A percentile compares a stretch with the other conserved stretches of the same genome.
Evolutionary conservation across 23 tunicate genomes (phyloP).

Genomic region (Halocynthia aurantium): DNA sequence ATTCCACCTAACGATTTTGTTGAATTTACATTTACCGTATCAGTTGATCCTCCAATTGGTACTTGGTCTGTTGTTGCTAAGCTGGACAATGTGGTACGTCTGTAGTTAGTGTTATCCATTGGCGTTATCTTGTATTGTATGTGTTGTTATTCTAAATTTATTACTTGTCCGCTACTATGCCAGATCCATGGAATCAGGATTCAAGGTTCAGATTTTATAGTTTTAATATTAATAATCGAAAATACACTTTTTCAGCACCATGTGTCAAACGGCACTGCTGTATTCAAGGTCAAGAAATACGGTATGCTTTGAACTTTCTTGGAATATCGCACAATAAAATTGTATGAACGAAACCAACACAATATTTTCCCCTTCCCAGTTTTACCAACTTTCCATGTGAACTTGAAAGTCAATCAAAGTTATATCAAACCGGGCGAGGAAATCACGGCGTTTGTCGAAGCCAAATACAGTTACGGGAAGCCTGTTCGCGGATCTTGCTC

Average conservation of each 20-base stretch:
- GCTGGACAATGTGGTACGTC: neutral
- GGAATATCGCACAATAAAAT: neutral
- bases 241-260: neutral
- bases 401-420: neutral
- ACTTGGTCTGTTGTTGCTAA: conserved; percentile 1
- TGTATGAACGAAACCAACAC: neutral
- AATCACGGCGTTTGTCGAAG: neutral
- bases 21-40: neutral
- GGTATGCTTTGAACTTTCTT: neutral
- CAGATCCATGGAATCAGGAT: no score
- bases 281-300: conserved; percentile 5
- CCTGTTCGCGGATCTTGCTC: neutral
- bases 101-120: neutral
- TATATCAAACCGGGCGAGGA: neutral
- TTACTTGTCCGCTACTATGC: no score
- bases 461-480: neutral
- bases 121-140: neutral
- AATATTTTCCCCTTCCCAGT: neutral
- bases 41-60: neutral
- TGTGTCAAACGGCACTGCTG: neutral
- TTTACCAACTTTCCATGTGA: neutral
- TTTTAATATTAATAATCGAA: no score
- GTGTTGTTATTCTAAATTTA: no score
- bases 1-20: neutral
- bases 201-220: no score